A percentile compares a stretch with the other conserved stretches of the same genome.
phyloP scores from a whole-genome alignment of 2,888 invertebrate genomes.

The Cephalotes varians region DNA sequence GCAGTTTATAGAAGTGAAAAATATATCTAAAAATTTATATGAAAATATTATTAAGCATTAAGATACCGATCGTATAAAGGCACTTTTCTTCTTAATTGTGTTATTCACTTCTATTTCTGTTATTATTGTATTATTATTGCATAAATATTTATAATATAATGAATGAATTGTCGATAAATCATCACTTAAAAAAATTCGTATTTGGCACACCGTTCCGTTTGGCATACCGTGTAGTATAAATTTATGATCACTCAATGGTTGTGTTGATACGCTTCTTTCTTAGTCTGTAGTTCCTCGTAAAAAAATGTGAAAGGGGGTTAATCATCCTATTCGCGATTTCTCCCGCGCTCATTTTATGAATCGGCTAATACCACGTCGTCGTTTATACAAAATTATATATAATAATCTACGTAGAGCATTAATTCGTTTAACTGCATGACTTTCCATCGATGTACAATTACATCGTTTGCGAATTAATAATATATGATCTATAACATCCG shows the following conservation, averaged over 20 bases:
- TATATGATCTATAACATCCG: slow-evolving; percentile 9
- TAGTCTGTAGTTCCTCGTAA: not conserved
- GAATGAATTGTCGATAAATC: not conserved
- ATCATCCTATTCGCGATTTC: slow-evolving; percentile 12
- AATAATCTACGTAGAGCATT: slow-evolving; percentile 8
- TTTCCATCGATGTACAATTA: slow-evolving; percentile 2
- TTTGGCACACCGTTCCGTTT: not conserved
- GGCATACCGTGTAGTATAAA: not conserved
- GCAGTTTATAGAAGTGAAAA: no score
- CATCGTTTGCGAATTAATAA: slow-evolving; percentile 21
- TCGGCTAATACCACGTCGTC: not conserved
- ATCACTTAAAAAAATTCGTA: no score
- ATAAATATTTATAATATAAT: no score
- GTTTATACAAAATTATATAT: slow-evolving; percentile 17
- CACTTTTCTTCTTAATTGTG: no score
- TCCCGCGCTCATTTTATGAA: slow-evolving; percentile 4
- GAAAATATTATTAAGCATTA: no score
- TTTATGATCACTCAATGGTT: not conserved
- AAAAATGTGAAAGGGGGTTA: not conserved
- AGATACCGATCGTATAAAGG: no score
- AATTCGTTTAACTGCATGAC: slow-evolving; percentile 10
- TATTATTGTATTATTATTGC: no score
- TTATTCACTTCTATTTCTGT: no score
- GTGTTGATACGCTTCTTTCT: not conserved
- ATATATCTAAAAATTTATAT: no score